Base-by-base conservation (phyloP, 2,888 invertebrate species). In the Machimus atricapillus region DNA sequence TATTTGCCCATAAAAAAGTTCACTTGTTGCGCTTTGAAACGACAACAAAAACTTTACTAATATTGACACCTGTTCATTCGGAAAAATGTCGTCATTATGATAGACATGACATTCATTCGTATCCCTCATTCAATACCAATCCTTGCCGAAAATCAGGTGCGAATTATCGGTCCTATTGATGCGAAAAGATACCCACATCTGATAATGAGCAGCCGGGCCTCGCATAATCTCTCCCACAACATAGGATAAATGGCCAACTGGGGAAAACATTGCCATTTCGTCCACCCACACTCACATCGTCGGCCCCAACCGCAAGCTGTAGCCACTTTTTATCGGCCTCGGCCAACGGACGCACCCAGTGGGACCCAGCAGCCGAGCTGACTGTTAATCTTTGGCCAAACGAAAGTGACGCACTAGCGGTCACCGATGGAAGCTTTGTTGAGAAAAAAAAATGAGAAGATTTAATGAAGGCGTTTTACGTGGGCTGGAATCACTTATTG, bases 21-120 rank as follows among this genome's bases (percentile, higher is more conserved):
- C 40, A 78, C 78, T 46, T 78, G 78, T 78, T 78, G 78, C 78
- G 66, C 19, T n/a, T 23, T 66, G 23, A 58, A 58, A 58, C 66
- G 27, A 66, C 27, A 66, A 12, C 66, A 27, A 19, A 23, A 66
- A 66, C 66, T 66, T 66, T 66, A 23, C 66, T 19, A 27, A 66
- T 66, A 66, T 66, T 66, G 66, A 66, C 66, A 66, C 23, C 66
- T 66, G 66, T 27, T 66, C 27, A 8, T 23, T 23, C 23, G 27
- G 66, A 5, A 66, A 23, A 12, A 66, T 7, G 27, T 66, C 23
- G 27, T 66, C 66, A 66, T 66, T 66, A 52, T 7, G 9, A 66
- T 66, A 27, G 52, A 19, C 2, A 66, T 27, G 12, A 12, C 66
- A 12, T 27, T 23, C 66, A 66, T 66, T 9, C 14, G 8, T 12